Conservation (phyloP, 2,888 invertebrate genomes). For the Muschampia staudingeri region DNA sequence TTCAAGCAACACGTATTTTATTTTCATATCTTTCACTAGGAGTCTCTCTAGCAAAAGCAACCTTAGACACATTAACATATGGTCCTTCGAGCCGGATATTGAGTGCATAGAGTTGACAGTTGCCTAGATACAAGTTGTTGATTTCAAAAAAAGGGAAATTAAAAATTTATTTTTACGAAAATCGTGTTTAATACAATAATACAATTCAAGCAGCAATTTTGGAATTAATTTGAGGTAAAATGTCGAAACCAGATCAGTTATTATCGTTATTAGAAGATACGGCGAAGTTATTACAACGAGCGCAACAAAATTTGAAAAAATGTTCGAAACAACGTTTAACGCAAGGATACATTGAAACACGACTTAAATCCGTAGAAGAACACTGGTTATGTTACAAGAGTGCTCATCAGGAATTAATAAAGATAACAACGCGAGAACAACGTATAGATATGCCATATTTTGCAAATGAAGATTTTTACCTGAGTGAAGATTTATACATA, state of each 20-base stretch:
- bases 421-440: constrained; percentile 17
- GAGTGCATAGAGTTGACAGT: not conserved
- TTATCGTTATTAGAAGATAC: constrained; percentile 13
- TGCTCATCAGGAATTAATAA: constrained; percentile 9
- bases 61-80: not conserved
- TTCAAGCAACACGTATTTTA: too few relatives aligned
- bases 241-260: constrained; percentile 4
- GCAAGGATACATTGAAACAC: not conserved
- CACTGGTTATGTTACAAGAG: not conserved
- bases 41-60: too few relatives aligned
- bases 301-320: constrained; percentile 6
- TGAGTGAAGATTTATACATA: not conserved
- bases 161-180: not conserved
- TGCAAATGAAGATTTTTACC: constrained; percentile 13
- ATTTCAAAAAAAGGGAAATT: not conserved
- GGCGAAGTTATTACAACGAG: not conserved
- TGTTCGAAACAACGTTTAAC: constrained; percentile 19
- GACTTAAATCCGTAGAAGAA: constrained; percentile 2
- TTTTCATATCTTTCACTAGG: too few relatives aligned
- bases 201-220: constrained; percentile 17
- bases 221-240: not conserved
- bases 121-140: not conserved
- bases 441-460: constrained; percentile 15
- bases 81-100: not conserved
- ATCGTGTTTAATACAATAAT: not conserved